Conservation (phyloP, 92 coral and sea anemone genomes). For the Phenganax marumi region DNA sequence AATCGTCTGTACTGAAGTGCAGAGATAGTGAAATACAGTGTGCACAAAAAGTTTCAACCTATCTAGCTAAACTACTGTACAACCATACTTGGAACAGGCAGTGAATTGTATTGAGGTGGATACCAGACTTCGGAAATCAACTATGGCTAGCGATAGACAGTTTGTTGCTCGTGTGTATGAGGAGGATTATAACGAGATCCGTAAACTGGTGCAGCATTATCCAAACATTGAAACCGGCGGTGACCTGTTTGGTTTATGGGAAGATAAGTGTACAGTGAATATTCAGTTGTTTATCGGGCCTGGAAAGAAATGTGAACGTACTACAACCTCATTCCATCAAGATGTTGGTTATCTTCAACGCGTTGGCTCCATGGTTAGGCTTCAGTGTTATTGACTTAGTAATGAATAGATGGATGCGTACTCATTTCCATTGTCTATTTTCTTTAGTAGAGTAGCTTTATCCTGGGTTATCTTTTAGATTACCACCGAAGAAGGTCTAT, state of each 20-base stretch:
- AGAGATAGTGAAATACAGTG: too few relatives aligned
- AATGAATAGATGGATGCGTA: too few relatives aligned
- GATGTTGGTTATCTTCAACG: conserved; percentile 67
- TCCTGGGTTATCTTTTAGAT: not conserved
- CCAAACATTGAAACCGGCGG: conserved; percentile 85
- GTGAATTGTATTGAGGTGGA: not conserved
- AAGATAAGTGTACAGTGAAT: conserved; percentile 65
- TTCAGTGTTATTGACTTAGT: too few relatives aligned
- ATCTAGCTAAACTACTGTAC: not conserved
- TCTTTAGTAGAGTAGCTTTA: too few relatives aligned
- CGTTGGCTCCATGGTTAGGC: conserved; percentile 47
- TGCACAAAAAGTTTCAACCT: too few relatives aligned
- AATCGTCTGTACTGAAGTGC: too few relatives aligned
- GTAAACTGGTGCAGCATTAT: conserved; percentile 61
- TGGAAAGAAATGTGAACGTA: conserved; percentile 62
- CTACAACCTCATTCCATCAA: conserved; percentile 70
- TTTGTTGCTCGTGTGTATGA: conserved; percentile 53
- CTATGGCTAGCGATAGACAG: not conserved
- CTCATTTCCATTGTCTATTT: too few relatives aligned
- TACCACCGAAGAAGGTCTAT: conserved; percentile 70
- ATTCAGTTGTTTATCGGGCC: conserved; percentile 82
- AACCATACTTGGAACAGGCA: not conserved
- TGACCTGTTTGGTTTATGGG: conserved; percentile 87
- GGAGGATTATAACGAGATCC: conserved; percentile 62
- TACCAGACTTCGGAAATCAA: not conserved